Percentiles rank a stretch among this genome's conserved stretches.
These are phyloP conservation scores for Chionodraco myersi DNA, from an alignment of 2,113 vertebrate genomes.

Conservation along the genomic window DNA sequence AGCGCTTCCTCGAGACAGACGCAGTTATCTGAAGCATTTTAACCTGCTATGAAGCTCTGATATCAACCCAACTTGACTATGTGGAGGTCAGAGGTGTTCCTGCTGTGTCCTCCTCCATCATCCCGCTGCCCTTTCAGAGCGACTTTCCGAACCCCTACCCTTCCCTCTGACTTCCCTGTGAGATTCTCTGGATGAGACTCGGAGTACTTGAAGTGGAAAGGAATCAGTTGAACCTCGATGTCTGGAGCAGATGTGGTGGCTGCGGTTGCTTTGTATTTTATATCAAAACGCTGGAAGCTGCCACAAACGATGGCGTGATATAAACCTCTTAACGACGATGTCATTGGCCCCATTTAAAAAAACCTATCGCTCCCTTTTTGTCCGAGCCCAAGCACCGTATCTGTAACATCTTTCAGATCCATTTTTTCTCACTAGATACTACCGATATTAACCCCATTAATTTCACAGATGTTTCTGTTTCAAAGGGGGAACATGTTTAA, in stretches of 20 bases:
- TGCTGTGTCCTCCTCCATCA: neutral
- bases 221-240: conserved; percentile 46
- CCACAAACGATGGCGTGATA: conserved; percentile 42
- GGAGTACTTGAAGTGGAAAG: conserved; percentile 45
- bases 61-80: neutral
- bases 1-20: neutral
- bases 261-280: conserved; percentile 58
- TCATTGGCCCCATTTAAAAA: conserved; percentile 51
- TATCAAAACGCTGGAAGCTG: conserved; percentile 69
- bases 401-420: conserved; percentile 61
- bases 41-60: neutral
- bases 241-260: conserved; percentile 70
- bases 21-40: neutral
- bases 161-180: neutral
- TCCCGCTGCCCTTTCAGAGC: neutral
- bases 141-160: conserved; percentile 19
- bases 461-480: conserved; percentile 67
- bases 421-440: conserved; percentile 17
- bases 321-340: conserved; percentile 61
- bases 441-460: conserved; percentile 51
- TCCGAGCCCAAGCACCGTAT: conserved; percentile 22
- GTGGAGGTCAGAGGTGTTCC: conserved; percentile 5
- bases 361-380: conserved; percentile 18
- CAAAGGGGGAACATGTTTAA: conserved; percentile 56
- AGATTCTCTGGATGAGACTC: conserved; percentile 35